Evolutionary conservation across 1,140 invertebrate genomes (phyloP).

Genomic region (Drosophila nannoptera): DNA sequence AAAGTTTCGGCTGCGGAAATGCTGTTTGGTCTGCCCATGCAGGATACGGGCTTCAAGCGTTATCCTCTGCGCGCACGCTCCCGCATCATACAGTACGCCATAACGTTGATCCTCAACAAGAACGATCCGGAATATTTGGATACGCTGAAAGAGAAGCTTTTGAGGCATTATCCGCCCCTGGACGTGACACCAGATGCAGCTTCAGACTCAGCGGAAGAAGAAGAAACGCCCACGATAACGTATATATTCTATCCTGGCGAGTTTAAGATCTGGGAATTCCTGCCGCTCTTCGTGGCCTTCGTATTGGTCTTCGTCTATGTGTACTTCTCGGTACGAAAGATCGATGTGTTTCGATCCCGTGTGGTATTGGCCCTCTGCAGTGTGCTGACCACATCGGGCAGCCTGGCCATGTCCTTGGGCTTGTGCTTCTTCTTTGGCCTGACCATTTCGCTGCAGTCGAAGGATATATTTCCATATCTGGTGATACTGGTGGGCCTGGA

Average conservation of each 20-base stretch:
- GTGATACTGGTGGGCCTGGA: slow-evolving; percentile 97
- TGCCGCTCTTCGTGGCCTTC: slow-evolving; percentile 91
- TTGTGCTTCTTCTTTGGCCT: slow-evolving; percentile 95
- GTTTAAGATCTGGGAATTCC: slow-evolving; percentile 91
- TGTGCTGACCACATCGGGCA: slow-evolving; percentile 91
- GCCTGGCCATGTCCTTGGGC: slow-evolving; percentile 95
- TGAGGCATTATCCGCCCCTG: slow-evolving; percentile 84
- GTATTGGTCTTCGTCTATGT: slow-evolving; percentile 93
- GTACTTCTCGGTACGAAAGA: slow-evolving; percentile 96
- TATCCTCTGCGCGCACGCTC: slow-evolving; percentile 90
- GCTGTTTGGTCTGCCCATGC: slow-evolving; percentile 93
- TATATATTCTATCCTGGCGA: slow-evolving; percentile 92
- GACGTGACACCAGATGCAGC: background rate
- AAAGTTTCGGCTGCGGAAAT: slow-evolving; percentile 93
- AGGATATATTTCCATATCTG: slow-evolving; percentile 96
- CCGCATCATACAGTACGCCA: slow-evolving; percentile 91
- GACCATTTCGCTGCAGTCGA: slow-evolving; percentile 85
- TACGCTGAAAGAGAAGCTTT: slow-evolving; percentile 86
- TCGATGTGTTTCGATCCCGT: slow-evolving; percentile 95
- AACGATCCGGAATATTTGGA: slow-evolving; percentile 89
- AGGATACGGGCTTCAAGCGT: slow-evolving; percentile 92
- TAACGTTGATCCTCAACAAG: slow-evolving; percentile 92
- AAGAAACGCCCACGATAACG: slow-evolving; percentile 79
- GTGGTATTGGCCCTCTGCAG: slow-evolving; percentile 93
- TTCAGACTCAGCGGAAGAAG: slow-evolving; percentile 1